These are phyloP conservation scores for Ceratotherium simum DNA, from an alignment of 2,113 vertebrate species.

Conservation along the genomic window DNA sequence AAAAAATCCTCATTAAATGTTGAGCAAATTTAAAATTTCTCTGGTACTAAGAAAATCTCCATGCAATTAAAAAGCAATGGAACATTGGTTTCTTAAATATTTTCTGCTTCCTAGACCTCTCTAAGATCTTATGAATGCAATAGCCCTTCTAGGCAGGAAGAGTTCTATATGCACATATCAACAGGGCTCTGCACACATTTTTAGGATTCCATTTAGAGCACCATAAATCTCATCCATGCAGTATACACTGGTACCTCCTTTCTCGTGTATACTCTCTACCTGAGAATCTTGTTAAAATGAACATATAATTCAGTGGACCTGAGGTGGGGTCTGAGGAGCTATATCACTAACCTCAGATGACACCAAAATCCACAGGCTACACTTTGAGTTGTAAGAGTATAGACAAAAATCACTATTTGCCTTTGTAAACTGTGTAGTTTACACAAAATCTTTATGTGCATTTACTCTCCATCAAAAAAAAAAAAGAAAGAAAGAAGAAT, in stretches of 20 bases:
- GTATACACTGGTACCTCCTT: neutral
- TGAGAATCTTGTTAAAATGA: neutral
- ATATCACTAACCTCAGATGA: neutral
- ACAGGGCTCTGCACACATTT: neutral
- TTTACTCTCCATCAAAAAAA: neutral
- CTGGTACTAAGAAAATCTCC: neutral
- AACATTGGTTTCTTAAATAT: neutral
- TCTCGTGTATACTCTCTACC: neutral
- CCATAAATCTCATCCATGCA: neutral
- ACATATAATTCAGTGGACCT: neutral
- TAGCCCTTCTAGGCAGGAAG: neutral
- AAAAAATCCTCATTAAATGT: neutral
- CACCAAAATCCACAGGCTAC: neutral
- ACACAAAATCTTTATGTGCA: neutral
- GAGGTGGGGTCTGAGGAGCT: neutral
- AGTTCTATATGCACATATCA: rapidly evolving
- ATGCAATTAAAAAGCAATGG: neutral
- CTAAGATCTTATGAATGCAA: neutral
- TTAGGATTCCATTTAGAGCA: neutral
- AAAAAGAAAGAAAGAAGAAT: neutral
- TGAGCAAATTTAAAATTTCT: neutral
- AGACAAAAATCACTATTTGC: neutral
- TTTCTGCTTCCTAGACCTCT: neutral
- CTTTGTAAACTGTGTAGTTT: neutral
- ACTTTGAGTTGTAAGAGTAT: neutral